Evolutionary conservation across 2,888 invertebrate species (phyloP), one percentile per base, ranked within the genome.

Genomic region (Pyrrhia umbra): DNA sequence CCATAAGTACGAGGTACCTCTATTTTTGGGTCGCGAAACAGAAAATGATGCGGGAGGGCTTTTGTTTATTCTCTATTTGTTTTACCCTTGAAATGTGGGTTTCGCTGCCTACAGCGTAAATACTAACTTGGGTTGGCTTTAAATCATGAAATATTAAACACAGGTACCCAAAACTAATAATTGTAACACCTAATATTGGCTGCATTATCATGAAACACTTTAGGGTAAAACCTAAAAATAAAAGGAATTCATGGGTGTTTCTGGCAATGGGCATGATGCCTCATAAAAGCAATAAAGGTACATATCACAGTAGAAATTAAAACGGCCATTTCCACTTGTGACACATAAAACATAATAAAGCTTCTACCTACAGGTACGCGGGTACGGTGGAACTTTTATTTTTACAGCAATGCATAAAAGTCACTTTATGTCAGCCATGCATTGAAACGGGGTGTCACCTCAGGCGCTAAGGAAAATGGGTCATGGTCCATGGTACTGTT

Each of bases 401-500:
- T 87, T 85, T 84, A 85, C 79, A 77, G 81, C 80, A 79, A 75
- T 80, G 79, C 82, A 84, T 87, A 84, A 85, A 85, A 83, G 79
- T 78, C 76, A 83, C 79, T 82, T 85, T 82, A 83, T 83, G 77
- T 71, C 69, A 77, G 77, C 74, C 71, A 73, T 82, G 84, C 85
- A 88, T 88, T 86, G 86, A 83, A 83, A 86, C 80, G 77, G 84
- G 84, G 81, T 85, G 85, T 87, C 87, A 85, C 84, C 85, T 83
- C 80, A 75, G 80, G 81, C 81, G 63, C 70, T 77, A 67, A 60
- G 78, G 70, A 74, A 93, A 89, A 87, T 91, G 80, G 92, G 92
- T 92, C 93, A 93, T 75, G 93, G 92, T 87, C 89, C 84, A 85
- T 85, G 84, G 83, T 84, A 84, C 82, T 83, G 74, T 73, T 68